phyloP scores from a whole-genome alignment of 1,140 invertebrate species.

The Drosophila tani region DNA sequence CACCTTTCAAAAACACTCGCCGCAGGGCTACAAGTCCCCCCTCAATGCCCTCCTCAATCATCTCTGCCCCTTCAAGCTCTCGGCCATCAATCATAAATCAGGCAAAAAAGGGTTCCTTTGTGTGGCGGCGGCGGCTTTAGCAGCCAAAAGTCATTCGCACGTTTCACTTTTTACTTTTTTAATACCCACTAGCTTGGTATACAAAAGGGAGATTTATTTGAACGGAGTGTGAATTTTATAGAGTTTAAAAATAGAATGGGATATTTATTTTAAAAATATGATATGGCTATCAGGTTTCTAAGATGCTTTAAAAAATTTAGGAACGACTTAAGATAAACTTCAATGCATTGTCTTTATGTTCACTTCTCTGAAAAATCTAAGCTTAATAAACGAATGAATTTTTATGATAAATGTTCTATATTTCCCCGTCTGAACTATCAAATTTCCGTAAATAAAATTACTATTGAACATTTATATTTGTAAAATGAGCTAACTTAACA shows the following conservation, averaged over 20 bases:
- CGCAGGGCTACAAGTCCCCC: constrained; percentile 17
- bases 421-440: no score
- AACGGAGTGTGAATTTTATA: not conserved
- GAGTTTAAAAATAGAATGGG: not conserved
- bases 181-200: constrained; percentile 26
- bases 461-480: no score
- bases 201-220: not conserved
- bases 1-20: constrained; percentile 80
- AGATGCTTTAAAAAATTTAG: not conserved
- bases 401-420: not conserved
- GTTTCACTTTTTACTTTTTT: constrained; percentile 57
- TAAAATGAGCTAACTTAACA: no score
- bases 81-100: constrained; percentile 79
- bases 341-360: no score
- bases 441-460: not conserved
- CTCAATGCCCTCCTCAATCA: not conserved
- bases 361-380: not conserved
- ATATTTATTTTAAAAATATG: no score
- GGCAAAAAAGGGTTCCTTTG: constrained; percentile 59
- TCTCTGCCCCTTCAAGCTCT: constrained; percentile 6
- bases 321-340: no score
- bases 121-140: constrained; percentile 42
- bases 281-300: no score
- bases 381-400: not conserved
- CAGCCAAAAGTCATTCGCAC: constrained; percentile 82